Conservation (phyloP, 2,888 invertebrate genomes). For the Schizotus pectinicornis region DNA sequence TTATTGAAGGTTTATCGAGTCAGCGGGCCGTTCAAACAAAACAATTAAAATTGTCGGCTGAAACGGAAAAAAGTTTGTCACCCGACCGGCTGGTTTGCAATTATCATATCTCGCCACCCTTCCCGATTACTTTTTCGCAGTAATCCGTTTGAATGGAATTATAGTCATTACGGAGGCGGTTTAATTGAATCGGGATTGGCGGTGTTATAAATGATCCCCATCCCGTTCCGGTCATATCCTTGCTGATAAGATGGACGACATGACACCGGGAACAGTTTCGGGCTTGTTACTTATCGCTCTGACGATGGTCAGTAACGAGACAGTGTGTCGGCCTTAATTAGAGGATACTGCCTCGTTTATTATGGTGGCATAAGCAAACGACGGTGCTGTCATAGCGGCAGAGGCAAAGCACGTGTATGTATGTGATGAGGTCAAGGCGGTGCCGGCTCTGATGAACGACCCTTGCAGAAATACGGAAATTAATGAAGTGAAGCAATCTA, state of each 20-base stretch:
- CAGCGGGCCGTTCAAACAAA: background rate
- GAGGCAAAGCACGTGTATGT: conserved; percentile 6
- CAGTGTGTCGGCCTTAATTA: conserved; percentile 19
- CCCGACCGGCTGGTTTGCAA: background rate
- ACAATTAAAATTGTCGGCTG: conserved; percentile 8
- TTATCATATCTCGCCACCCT: background rate
- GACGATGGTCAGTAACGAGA: conserved; percentile 12
- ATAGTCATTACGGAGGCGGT: conserved; percentile 18
- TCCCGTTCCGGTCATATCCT: conserved; percentile 8
- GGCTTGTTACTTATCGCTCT: conserved; percentile 10
- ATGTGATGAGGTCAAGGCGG: conserved; percentile 18
- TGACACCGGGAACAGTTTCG: background rate
- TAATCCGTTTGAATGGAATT: conserved; percentile 17
- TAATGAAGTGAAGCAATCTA: conserved; percentile 18
- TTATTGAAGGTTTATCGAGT: background rate
- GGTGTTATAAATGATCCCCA: conserved; percentile 16
- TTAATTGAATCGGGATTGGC: conserved; percentile 22
- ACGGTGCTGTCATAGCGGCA: conserved; percentile 6
- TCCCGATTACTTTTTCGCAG: conserved; percentile 13
- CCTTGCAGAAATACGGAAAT: conserved; percentile 21
- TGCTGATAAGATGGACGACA: conserved; percentile 17
- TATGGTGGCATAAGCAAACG: conserved; percentile 9
- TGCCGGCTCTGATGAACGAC: conserved; percentile 15
- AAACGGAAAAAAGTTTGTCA: conserved; percentile 1
- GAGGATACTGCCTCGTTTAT: conserved; percentile 18